Percentiles rank a stretch among this genome's conserved stretches.
Evolutionary conservation across 1,140 invertebrate species (phyloP).

Genomic region (Phortica variegata): DNA sequence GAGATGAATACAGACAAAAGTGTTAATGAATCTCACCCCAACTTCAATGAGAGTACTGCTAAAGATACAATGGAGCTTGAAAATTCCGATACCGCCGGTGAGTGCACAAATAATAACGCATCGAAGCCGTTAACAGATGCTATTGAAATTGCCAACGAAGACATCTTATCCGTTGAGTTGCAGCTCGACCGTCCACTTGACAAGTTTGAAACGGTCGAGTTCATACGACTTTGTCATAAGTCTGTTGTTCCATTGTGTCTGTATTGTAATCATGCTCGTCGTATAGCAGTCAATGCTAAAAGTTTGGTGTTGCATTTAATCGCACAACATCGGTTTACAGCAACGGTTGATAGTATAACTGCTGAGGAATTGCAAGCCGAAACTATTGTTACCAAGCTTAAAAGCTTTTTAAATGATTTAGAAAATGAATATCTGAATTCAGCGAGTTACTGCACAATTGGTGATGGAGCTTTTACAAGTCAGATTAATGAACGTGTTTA

Average conservation of each 20-base stretch:
- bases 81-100: background rate
- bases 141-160: conserved; percentile 61
- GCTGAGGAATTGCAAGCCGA: conserved; percentile 71
- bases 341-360: conserved; percentile 70
- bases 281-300: conserved; percentile 78
- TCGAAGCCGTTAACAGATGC: conserved; percentile 28
- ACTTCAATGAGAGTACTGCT: background rate
- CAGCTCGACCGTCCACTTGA: conserved; percentile 72
- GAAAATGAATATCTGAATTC: conserved; percentile 69
- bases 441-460: conserved; percentile 66
- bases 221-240: conserved; percentile 72
- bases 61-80: background rate
- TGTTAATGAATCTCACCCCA: too few relatives aligned
- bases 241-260: conserved; percentile 70
- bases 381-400: conserved; percentile 69
- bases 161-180: conserved; percentile 69
- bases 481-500: conserved; percentile 62
- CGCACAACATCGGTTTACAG: conserved; percentile 72
- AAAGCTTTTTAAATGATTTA: conserved; percentile 65
- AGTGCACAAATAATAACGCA: too few relatives aligned
- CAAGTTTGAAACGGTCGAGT: conserved; percentile 68
- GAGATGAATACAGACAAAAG: too few relatives aligned
- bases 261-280: conserved; percentile 80
- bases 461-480: conserved; percentile 29
- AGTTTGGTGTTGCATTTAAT: conserved; percentile 77